These are phyloP conservation scores for Polia nebulosa DNA, from an alignment of 2,888 invertebrate genomes.

Conservation along the genomic window DNA sequence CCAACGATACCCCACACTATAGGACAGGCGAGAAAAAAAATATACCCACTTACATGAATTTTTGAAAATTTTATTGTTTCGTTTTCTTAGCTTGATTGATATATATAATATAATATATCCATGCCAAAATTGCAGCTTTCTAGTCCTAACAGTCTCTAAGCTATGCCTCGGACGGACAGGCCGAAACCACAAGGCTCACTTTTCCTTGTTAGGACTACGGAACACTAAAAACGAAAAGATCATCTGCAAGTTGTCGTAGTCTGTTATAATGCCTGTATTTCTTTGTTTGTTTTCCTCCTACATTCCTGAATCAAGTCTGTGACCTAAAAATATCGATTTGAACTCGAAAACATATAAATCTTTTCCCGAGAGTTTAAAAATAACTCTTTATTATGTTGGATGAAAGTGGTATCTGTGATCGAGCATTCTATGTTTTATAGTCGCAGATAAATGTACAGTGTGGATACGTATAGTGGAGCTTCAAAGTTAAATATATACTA, in stretches of 20 bases:
- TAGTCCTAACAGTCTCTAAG: too few relatives aligned
- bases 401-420: slow-evolving; percentile 28
- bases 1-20: too few relatives aligned
- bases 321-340: slow-evolving; percentile 59
- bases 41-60: too few relatives aligned
- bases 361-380: slow-evolving; percentile 48
- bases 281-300: slow-evolving; percentile 55
- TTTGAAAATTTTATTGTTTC: too few relatives aligned
- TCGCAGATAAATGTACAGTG: background rate
- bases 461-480: background rate
- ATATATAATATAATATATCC: too few relatives aligned
- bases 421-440: slow-evolving; percentile 4
- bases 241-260: background rate
- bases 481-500: background rate
- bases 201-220: too few relatives aligned
- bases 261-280: slow-evolving; percentile 7
- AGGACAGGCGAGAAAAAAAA: too few relatives aligned
- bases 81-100: too few relatives aligned
- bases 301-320: slow-evolving; percentile 44
- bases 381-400: slow-evolving; percentile 46
- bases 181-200: too few relatives aligned
- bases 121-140: too few relatives aligned
- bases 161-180: too few relatives aligned
- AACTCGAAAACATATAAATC: slow-evolving; percentile 56
- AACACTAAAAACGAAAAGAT: background rate